Evolutionary conservation across 37 sponge, comb jelly and placozoan genomes (phyloP).

Genomic region (Agelas oroides): DNA sequence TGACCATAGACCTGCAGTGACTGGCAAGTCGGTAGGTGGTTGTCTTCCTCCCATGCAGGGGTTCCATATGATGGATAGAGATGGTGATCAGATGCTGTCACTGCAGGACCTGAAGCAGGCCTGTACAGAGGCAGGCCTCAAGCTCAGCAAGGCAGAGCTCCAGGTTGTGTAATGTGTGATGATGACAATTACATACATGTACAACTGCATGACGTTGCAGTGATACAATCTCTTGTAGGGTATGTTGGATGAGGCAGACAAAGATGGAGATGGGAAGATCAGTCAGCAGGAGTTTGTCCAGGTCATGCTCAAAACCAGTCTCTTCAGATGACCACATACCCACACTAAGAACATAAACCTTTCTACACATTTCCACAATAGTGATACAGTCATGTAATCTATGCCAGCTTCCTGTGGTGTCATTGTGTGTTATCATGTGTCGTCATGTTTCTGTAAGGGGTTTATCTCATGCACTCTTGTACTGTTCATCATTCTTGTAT

Average conservation of each 20-base stretch:
- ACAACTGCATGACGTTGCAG: too few relatives aligned
- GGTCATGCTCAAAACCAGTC: conserved; percentile 60
- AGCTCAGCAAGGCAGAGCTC: neutral
- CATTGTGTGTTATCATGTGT: too few relatives aligned
- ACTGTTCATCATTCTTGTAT: too few relatives aligned
- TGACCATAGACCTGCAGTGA: too few relatives aligned
- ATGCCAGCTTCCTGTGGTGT: too few relatives aligned
- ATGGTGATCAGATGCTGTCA: conserved; percentile 33
- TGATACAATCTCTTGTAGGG: conserved; percentile 15
- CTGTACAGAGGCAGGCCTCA: conserved; percentile 29
- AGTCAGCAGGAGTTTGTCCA: conserved; percentile 59
- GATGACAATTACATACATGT: too few relatives aligned
- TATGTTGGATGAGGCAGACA: conserved; percentile 80
- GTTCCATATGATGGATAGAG: conserved; percentile 56
- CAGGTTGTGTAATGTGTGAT: neutral
- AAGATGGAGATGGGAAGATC: conserved; percentile 71
- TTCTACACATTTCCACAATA: too few relatives aligned
- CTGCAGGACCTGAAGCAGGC: conserved; percentile 38
- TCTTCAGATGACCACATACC: conserved; percentile 42
- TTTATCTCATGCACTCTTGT: too few relatives aligned
- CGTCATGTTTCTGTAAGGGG: too few relatives aligned
- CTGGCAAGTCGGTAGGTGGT: too few relatives aligned
- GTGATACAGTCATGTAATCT: too few relatives aligned
- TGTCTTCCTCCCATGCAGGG: conserved; percentile 2
- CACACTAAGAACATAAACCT: too few relatives aligned